These are phyloP conservation scores for Ladona fulva DNA, from an alignment of 1,140 invertebrate species.

Conservation along the genomic window DNA sequence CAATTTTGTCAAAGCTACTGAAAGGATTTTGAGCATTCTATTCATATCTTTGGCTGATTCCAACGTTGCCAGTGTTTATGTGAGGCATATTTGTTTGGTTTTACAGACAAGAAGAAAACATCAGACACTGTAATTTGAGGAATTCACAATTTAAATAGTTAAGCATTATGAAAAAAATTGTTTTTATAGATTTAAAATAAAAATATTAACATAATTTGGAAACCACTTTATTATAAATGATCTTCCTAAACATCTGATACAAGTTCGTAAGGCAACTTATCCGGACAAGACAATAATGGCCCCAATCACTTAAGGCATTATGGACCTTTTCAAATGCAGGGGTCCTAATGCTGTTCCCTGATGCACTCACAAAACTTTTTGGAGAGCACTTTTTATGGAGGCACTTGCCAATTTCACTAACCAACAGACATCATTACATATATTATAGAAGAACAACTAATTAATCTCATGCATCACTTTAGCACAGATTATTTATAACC, in stretches of 20 bases:
- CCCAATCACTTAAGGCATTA: neutral
- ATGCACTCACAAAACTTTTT: neutral
- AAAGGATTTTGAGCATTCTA: too few species aligned
- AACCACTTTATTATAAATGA: constrained; percentile 10
- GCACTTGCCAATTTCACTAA: neutral
- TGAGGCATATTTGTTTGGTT: too few species aligned
- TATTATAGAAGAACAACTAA: neutral
- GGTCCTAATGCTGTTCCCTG: neutral
- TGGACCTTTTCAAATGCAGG: neutral
- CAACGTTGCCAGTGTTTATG: too few species aligned
- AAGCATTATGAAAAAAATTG: too few species aligned
- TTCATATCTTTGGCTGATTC: too few species aligned
- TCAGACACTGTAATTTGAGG: too few species aligned
- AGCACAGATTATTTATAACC: too few species aligned
- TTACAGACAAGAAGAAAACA: too few species aligned
- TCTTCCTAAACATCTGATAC: constrained; percentile 1
- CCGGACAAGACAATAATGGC: neutral
- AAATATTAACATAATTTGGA: neutral
- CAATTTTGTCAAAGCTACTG: too few species aligned
- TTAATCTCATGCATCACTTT: too few species aligned
- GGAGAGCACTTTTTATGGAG: neutral
- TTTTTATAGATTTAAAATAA: too few species aligned
- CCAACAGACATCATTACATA: neutral
- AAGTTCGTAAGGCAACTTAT: neutral
- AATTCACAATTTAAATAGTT: too few species aligned